phyloP scores from a whole-genome alignment of 2,797 vertebrate species.

The Hoplostethus atlanticus region DNA sequence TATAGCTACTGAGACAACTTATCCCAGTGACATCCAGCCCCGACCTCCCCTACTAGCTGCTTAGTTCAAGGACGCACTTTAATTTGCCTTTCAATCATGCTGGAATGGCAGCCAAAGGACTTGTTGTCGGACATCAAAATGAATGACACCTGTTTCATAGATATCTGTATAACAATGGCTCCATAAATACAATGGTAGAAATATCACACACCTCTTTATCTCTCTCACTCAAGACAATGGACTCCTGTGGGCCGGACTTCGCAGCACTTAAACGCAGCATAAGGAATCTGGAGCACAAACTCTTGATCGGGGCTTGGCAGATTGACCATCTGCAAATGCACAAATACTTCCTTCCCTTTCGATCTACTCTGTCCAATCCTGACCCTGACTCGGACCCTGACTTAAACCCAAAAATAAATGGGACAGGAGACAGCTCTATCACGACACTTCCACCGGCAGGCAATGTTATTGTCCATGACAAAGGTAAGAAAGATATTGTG shows the following conservation, averaged over 20 bases:
- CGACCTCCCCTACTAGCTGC: no score
- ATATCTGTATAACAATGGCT: background rate
- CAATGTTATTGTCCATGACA: conserved; percentile 88
- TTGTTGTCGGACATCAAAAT: no score
- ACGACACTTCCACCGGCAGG: conserved; percentile 82
- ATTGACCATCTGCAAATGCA: conserved; percentile 85
- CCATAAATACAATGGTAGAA: background rate
- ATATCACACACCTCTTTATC: background rate
- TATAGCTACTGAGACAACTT: no score
- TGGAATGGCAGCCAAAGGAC: no score
- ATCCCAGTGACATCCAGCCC: no score
- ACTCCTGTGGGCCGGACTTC: conserved; percentile 82
- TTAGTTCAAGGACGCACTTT: no score
- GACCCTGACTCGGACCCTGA: background rate
- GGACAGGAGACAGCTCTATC: conserved; percentile 25
- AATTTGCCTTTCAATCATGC: no score
- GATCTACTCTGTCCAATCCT: background rate
- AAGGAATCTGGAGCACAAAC: conserved; percentile 83
- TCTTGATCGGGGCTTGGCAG: conserved; percentile 84
- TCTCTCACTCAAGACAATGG: conserved; percentile 72
- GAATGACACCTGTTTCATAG: background rate
- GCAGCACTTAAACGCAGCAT: conserved; percentile 83
- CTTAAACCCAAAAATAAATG: conserved; percentile 44
- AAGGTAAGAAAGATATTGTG: conserved; percentile 78
- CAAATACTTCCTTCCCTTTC: conserved; percentile 77